Conservation (phyloP, 2,113 vertebrate genomes). For the Tyrannus savana region DNA sequence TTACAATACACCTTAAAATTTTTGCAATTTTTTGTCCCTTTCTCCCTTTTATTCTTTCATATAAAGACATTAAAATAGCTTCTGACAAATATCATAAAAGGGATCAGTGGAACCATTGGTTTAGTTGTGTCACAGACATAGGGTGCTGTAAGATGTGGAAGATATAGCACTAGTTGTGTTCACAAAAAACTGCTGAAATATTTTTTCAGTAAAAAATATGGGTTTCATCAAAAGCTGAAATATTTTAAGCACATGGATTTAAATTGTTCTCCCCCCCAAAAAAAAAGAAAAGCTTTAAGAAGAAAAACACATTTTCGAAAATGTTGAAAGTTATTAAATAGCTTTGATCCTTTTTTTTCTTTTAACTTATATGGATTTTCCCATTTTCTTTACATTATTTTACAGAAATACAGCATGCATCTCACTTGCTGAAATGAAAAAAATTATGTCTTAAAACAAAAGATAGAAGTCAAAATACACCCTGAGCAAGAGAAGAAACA, state of each 20-base stretch:
- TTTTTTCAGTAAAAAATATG: not conserved
- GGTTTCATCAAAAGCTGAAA: not conserved
- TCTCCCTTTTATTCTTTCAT: not conserved
- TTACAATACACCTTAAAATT: not conserved
- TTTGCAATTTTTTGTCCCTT: not conserved
- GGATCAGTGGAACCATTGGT: not conserved
- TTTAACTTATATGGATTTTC: not conserved
- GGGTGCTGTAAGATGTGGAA: not conserved
- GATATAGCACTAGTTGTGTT: not conserved
- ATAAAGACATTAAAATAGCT: not conserved
- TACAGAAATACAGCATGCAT: not conserved
- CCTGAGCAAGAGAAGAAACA: not conserved
- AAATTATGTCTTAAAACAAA: not conserved
- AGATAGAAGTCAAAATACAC: not conserved
- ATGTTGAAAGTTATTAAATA: not conserved
- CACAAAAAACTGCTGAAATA: not conserved
- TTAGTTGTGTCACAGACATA: not conserved
- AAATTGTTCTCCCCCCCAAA: not conserved
- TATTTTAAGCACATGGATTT: not conserved
- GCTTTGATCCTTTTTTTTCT: not conserved
- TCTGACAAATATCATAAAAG: not conserved
- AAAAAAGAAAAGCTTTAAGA: not conserved
- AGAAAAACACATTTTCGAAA: not conserved
- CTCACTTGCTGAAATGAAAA: not conserved
- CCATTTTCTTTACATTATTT: not conserved